Conservation (phyloP, 1,140 invertebrate species). For the Ephestia elutella region DNA sequence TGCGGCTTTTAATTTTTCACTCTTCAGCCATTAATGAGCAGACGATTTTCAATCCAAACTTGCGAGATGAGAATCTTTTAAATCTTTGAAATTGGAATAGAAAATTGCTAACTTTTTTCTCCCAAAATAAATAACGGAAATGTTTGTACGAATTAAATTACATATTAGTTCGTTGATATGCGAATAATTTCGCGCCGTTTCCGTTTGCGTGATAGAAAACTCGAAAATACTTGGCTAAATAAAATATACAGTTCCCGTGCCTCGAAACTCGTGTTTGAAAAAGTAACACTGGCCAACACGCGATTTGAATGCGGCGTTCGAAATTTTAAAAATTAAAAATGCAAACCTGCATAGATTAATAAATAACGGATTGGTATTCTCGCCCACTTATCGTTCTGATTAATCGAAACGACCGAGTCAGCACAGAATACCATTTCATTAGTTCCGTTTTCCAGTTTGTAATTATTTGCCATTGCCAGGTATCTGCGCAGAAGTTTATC, state of each 20-base stretch:
- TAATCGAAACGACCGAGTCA: constrained; percentile 24
- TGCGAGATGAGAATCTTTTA: constrained; percentile 8
- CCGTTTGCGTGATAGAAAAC: constrained; percentile 27
- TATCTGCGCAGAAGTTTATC: constrained; percentile 18
- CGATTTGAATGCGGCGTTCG: constrained; percentile 30
- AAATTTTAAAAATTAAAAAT: constrained; percentile 24
- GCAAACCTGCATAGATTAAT: constrained; percentile 7
- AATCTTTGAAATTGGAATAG: constrained; percentile 8
- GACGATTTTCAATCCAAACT: constrained; percentile 10
- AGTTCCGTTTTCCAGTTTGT: constrained; percentile 27
- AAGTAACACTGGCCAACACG: constrained; percentile 31
- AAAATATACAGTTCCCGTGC: constrained; percentile 24
- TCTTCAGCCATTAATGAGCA: constrained; percentile 25
- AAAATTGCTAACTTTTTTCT: constrained; percentile 2
- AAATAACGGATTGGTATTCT: constrained; percentile 11
- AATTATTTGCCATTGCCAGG: constrained; percentile 18
- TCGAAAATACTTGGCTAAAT: constrained; percentile 28
- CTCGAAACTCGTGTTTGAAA: constrained; percentile 28
- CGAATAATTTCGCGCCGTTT: constrained; percentile 18
- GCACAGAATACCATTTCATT: constrained; percentile 33
- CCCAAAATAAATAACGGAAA: background rate
- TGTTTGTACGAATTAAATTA: background rate
- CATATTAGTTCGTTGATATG: constrained; percentile 5
- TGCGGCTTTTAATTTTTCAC: constrained; percentile 36
- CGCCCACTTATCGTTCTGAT: constrained; percentile 17